Percentiles rank a stretch among this genome's conserved stretches.
Evolutionary conservation across 2,113 vertebrate species (phyloP).

Genomic region (Cololabis saira): DNA sequence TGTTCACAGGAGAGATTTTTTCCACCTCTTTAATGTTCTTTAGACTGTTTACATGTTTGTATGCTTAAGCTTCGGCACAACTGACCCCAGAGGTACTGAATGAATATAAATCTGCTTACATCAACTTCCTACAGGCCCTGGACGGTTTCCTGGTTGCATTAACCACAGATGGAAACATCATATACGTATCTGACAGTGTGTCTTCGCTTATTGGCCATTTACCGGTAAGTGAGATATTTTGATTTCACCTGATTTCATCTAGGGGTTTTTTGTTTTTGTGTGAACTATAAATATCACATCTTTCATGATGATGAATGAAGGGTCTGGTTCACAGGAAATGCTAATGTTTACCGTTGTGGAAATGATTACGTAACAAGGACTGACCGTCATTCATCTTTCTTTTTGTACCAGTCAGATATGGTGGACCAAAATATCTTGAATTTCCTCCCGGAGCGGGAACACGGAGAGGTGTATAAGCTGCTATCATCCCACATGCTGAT

Average conservation of each 20-base stretch:
- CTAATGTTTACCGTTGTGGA: too few species aligned
- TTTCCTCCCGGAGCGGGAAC: slow-evolving; percentile 92
- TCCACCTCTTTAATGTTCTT: too few species aligned
- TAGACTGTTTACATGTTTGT: too few species aligned
- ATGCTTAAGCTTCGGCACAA: too few species aligned
- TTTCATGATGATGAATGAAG: too few species aligned
- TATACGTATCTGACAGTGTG: slow-evolving; percentile 90
- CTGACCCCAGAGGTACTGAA: too few species aligned
- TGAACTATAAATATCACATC: too few species aligned
- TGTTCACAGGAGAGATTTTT: too few species aligned
- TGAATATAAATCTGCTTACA: too few species aligned
- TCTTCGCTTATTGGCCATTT: slow-evolving; percentile 90
- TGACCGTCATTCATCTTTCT: slow-evolving; percentile 59
- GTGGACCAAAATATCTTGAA: slow-evolving; percentile 94
- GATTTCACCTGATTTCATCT: too few species aligned
- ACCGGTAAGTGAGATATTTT: slow-evolving; percentile 87
- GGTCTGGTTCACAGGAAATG: too few species aligned
- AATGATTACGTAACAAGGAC: slow-evolving; percentile 12
- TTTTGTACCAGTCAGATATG: slow-evolving; percentile 92
- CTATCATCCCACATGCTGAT: slow-evolving; percentile 87
- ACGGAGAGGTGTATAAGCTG: slow-evolving; percentile 88
- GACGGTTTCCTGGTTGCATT: slow-evolving; percentile 92
- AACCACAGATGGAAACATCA: slow-evolving; percentile 91
- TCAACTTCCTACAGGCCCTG: slow-evolving; percentile 83
- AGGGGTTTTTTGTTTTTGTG: too few species aligned